Conservation (phyloP, 2,797 vertebrate species). For the Gambusia yucatana region DNA sequence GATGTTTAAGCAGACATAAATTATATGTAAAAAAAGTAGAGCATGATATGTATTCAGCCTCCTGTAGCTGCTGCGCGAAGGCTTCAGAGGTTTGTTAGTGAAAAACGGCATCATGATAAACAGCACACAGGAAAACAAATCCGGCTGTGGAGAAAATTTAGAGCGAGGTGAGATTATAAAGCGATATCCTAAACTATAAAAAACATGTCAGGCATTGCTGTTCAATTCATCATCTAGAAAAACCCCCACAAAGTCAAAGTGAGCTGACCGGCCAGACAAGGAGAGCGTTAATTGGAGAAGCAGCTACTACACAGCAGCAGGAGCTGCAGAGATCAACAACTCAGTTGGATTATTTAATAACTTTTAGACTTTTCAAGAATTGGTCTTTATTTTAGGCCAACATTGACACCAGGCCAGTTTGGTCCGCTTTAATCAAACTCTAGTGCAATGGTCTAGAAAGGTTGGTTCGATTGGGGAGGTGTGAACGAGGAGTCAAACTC, state of each 20-base stretch:
- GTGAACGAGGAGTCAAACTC: neutral
- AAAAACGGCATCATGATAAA: neutral
- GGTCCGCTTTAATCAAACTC: neutral
- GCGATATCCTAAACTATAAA: neutral
- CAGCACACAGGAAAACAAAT: neutral
- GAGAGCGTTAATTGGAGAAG: neutral
- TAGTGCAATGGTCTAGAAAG: neutral
- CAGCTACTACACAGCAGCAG: neutral
- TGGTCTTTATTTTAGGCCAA: neutral
- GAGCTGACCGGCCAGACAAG: neutral
- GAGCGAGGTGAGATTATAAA: neutral
- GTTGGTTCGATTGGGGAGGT: neutral
- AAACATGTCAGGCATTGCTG: neutral
- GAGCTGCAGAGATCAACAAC: neutral
- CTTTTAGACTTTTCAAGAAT: neutral
- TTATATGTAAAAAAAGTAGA: constrained; percentile 21
- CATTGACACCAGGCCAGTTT: neutral
- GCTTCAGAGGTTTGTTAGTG: neutral
- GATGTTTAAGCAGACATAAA: constrained; percentile 28
- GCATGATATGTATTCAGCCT: neutral
- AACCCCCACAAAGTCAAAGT: neutral
- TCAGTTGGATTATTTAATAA: neutral
- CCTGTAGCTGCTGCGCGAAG: neutral
- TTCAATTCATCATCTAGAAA: neutral
- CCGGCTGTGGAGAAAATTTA: neutral